These are phyloP conservation scores for Zootoca vivipara DNA, from an alignment of 2,113 vertebrate genomes.

Conservation along the genomic window DNA sequence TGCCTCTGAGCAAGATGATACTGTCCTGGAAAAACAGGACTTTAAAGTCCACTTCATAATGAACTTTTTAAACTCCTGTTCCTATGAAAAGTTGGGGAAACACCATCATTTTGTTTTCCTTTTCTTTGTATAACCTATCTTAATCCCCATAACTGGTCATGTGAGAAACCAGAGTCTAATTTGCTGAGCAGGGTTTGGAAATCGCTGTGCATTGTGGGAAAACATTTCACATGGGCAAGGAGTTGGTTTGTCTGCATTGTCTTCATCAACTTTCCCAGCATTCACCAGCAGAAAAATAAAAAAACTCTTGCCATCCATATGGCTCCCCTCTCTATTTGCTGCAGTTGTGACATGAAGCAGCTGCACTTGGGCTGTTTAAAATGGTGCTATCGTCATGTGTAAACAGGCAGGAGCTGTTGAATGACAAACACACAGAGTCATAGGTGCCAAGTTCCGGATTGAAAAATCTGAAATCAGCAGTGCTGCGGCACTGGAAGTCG, in stretches of 20 bases:
- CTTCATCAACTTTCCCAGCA: not conserved
- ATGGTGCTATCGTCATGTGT: not conserved
- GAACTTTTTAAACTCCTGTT: conserved; percentile 1
- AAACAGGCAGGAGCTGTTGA: not conserved
- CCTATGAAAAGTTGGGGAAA: not conserved
- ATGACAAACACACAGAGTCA: not conserved
- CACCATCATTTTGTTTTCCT: not conserved
- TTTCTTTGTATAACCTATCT: conserved; percentile 2
- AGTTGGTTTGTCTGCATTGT: not conserved
- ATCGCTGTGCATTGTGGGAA: not conserved
- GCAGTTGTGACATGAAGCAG: not conserved
- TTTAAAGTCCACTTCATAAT: conserved; percentile 5
- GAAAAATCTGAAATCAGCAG: too few species aligned
- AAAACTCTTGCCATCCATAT: too few species aligned
- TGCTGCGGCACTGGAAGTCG: too few species aligned
- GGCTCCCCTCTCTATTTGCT: too few species aligned
- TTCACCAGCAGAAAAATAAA: not conserved
- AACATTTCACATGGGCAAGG: not conserved
- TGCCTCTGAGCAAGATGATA: conserved; percentile 40
- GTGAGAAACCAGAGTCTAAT: not conserved
- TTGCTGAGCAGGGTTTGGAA: not conserved
- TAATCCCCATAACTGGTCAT: not conserved
- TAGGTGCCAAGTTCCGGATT: too few species aligned
- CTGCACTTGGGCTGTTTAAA: not conserved
- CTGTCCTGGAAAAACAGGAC: conserved; percentile 27